Conservation (phyloP, 2,888 invertebrate species). For the Phengaris arion region DNA sequence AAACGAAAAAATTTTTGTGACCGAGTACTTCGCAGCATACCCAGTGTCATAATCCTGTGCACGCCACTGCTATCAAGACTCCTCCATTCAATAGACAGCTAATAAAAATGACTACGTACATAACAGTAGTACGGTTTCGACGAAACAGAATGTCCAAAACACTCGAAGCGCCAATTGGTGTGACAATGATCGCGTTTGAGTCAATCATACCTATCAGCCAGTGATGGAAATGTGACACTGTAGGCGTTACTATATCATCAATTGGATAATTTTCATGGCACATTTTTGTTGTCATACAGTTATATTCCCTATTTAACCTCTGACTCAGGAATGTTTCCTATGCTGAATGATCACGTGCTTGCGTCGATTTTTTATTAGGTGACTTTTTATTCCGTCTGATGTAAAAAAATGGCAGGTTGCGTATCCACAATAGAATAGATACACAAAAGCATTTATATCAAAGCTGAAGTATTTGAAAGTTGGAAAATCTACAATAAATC, state of each 20-base stretch:
- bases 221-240: constrained; percentile 23
- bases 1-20: too few relatives aligned
- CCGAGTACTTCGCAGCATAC: too few relatives aligned
- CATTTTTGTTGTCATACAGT: constrained; percentile 5
- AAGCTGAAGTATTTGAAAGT: too few relatives aligned
- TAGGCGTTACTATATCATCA: constrained; percentile 1
- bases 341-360: too few relatives aligned
- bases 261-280: constrained; percentile 13
- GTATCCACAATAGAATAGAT: too few relatives aligned
- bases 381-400: too few relatives aligned
- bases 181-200: constrained; percentile 27
- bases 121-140: constrained; percentile 23
- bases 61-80: too few relatives aligned
- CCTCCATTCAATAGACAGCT: constrained; percentile 19
- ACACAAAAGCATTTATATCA: too few relatives aligned
- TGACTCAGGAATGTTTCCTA: neutral
- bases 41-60: too few relatives aligned
- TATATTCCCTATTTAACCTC: constrained; percentile 18
- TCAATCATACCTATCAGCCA: constrained; percentile 16
- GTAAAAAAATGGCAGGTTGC: too few relatives aligned
- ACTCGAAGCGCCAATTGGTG: constrained; percentile 2
- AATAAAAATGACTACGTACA: constrained; percentile 21
- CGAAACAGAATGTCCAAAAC: constrained; percentile 26
- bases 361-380: too few relatives aligned
- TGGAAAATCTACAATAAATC: too few relatives aligned